Evolutionary conservation across 2,113 vertebrate species (phyloP).

Genomic region (Acinonyx jubatus): DNA sequence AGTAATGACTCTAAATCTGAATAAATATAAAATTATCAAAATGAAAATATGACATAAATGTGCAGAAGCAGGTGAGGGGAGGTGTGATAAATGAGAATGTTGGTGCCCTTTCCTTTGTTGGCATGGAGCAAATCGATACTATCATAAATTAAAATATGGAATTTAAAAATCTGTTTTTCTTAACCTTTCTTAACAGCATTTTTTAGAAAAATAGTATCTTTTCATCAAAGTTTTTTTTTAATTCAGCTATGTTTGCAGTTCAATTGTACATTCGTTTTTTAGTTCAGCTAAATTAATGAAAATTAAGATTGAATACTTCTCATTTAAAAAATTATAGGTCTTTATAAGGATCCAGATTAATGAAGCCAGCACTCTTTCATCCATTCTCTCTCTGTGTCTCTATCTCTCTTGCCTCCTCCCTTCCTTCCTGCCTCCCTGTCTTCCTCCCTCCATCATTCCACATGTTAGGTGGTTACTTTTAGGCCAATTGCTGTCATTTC

Average conservation of each 20-base stretch:
- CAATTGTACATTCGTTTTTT: background rate
- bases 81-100: background rate
- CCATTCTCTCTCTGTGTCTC: background rate
- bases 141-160: background rate
- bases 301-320: background rate
- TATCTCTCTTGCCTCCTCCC: background rate
- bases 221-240: background rate
- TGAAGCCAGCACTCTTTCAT: background rate
- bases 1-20: background rate
- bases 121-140: background rate
- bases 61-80: background rate
- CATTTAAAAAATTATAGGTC: background rate
- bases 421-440: background rate
- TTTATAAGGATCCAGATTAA: background rate
- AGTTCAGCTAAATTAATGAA: background rate
- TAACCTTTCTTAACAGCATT: background rate
- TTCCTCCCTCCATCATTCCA: background rate
- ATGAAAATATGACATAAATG: background rate
- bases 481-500: background rate
- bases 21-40: background rate
- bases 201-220: background rate
- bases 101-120: background rate
- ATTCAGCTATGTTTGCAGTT: background rate
- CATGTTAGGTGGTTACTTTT: background rate
- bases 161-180: slow-evolving; percentile 23